These are phyloP conservation scores for Hermaeophaga mercurialis DNA, from an alignment of 2,888 invertebrate genomes.

Conservation along the genomic window DNA sequence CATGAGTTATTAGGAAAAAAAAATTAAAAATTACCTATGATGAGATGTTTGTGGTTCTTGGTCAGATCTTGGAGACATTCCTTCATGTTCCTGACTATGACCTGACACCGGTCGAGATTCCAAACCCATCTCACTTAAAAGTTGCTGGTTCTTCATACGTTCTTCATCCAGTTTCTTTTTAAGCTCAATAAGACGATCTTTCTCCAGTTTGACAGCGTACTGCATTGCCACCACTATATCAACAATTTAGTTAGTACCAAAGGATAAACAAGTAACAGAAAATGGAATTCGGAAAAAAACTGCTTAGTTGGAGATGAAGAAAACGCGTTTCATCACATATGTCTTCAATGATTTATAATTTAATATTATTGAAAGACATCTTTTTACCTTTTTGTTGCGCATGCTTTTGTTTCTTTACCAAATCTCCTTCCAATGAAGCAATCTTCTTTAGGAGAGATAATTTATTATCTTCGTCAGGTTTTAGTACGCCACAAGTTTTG, in stretches of 20 bases:
- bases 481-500: conserved; percentile 44
- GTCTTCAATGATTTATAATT: too few relatives aligned
- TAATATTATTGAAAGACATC: neutral
- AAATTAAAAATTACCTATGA: neutral
- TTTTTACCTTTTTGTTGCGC: conserved; percentile 60
- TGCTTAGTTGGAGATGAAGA: too few relatives aligned
- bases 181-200: conserved; percentile 37
- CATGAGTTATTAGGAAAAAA: too few relatives aligned
- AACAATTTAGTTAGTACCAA: too few relatives aligned
- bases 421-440: conserved; percentile 58
- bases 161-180: conserved; percentile 37
- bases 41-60: neutral
- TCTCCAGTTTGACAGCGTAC: conserved; percentile 39
- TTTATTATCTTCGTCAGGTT: conserved; percentile 53
- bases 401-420: conserved; percentile 59
- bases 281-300: too few relatives aligned
- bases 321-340: too few relatives aligned
- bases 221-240: conserved; percentile 39
- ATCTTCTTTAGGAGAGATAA: conserved; percentile 59
- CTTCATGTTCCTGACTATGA: conserved; percentile 24
- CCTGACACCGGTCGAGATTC: conserved; percentile 24
- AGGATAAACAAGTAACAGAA: too few relatives aligned
- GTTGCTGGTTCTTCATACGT: conserved; percentile 26
- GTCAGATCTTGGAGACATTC: neutral
- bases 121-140: conserved; percentile 25